phyloP scores from a whole-genome alignment of 2,797 vertebrate species.

The Chromobotia macracanthus region DNA sequence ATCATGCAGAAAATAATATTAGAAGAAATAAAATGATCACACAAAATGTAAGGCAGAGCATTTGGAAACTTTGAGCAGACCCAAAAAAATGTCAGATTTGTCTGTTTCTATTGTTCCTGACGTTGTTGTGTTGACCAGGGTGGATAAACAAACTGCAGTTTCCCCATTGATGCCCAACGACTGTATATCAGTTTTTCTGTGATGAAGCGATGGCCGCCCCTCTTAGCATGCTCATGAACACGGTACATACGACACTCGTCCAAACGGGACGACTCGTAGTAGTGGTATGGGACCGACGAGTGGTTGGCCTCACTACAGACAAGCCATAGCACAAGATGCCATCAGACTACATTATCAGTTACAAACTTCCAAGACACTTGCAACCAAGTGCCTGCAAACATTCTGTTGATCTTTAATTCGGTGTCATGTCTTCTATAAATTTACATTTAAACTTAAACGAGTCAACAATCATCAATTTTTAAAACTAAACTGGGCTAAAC shows the following conservation, averaged over 20 bases:
- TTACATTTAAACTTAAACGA: no score
- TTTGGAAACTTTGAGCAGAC: background rate
- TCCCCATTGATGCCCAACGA: conserved; percentile 85
- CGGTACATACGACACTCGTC: conserved; percentile 91
- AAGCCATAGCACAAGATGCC: background rate
- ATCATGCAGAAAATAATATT: no score
- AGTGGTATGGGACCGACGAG: conserved; percentile 88
- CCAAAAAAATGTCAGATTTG: background rate
- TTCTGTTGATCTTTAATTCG: background rate
- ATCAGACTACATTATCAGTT: background rate
- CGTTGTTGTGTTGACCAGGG: conserved; percentile 74
- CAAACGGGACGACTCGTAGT: conserved; percentile 84
- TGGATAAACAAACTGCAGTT: conserved; percentile 83
- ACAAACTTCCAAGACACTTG: background rate
- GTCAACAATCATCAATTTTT: no score
- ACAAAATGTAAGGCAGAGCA: background rate
- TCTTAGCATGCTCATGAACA: conserved; percentile 79
- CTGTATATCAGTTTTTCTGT: conserved; percentile 93
- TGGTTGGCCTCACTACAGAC: conserved; percentile 75
- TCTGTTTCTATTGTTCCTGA: no score
- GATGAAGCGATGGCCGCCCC: conserved; percentile 91
- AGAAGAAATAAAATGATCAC: background rate
- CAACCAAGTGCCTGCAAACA: background rate
- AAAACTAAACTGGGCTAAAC: no score
- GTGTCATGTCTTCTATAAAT: no score